Base-by-base conservation (phyloP, 2,113 vertebrate species). In the Malurus melanocephalus region DNA sequence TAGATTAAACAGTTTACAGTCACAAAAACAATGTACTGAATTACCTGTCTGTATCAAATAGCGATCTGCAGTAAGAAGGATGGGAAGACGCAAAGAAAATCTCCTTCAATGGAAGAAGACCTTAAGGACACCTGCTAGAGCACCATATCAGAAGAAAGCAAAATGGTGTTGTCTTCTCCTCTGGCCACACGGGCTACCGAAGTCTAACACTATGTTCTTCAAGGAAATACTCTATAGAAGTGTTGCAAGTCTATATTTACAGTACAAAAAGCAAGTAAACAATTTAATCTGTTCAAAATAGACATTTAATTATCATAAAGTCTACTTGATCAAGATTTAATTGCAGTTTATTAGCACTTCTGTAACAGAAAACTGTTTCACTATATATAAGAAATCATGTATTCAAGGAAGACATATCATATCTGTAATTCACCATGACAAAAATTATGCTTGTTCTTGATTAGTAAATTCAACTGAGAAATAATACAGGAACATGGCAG, bases 381-480 rank as follows among this genome's bases (percentile, higher is more conserved):
- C 46, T 66, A 57, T 30, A 26, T 49, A 59, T 16, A 69, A 67
- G 73, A 92, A 88, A 73, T 15, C 27, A 86, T 19, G 35, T 27
- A 73, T 27, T 79, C 33, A 65, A 93, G 28, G 40, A 80, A 76
- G 56, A 71, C 10, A 23, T 48, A 68, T 32, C 8, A 30, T n/a
- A 65, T 38, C 35, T 43, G 28, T 85, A 91, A 78, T 62, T 65
- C 43, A 68, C 11, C 78, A 6, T 46, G 53, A 64, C 74, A 88
- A 69, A 61, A 82, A 77, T 13, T 15, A 73, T 68, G 20, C 4
- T 84, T 30, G 38, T 40, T 75, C n/a, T n/a, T 86, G 53, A 83
- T 78, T 74, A 94, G 64, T 35, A 81, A 91, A 95, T 80, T 60
- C 43, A 81, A 38, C 16, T 60, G 28, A 92, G 28, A 91, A 89